Percentiles rank a stretch among this genome's conserved stretches.
phyloP scores from a whole-genome alignment of 2,797 vertebrate species.

The Choloepus didactylus region DNA sequence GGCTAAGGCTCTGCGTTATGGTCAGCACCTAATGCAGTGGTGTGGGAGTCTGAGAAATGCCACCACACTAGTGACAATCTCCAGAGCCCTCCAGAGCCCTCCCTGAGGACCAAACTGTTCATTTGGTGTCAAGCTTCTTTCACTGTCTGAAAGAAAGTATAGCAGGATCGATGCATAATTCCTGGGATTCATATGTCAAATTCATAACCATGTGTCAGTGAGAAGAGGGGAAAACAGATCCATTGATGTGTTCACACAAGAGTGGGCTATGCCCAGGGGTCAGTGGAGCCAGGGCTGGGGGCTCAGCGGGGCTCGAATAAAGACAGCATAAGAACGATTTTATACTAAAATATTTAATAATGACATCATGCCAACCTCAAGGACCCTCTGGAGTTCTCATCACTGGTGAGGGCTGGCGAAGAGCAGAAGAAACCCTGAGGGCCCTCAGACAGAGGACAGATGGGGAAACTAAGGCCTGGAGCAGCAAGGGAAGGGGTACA shows the following conservation, averaged over 20 bases:
- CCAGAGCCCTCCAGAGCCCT: background rate
- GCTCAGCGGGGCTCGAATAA: background rate
- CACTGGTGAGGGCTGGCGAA: background rate
- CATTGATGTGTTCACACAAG: background rate
- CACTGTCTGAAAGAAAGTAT: background rate
- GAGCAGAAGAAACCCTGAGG: background rate
- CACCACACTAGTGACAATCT: background rate
- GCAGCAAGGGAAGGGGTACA: background rate
- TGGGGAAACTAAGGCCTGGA: background rate
- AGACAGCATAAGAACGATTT: background rate
- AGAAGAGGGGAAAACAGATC: background rate
- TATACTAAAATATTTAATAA: background rate
- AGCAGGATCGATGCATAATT: background rate
- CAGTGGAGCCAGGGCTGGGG: background rate
- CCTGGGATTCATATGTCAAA: background rate
- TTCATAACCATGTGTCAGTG: background rate
- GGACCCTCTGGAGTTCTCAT: background rate
- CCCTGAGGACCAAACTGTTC: background rate
- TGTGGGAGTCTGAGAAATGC: background rate
- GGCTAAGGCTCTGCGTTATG: background rate
- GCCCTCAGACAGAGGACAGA: background rate
- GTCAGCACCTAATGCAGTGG: background rate
- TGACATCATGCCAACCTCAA: background rate
- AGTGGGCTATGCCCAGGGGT: background rate
- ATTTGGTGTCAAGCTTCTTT: conserved; percentile 9